Conservation (phyloP, 2,888 invertebrate genomes). For the Agapetus fuscipes region DNA sequence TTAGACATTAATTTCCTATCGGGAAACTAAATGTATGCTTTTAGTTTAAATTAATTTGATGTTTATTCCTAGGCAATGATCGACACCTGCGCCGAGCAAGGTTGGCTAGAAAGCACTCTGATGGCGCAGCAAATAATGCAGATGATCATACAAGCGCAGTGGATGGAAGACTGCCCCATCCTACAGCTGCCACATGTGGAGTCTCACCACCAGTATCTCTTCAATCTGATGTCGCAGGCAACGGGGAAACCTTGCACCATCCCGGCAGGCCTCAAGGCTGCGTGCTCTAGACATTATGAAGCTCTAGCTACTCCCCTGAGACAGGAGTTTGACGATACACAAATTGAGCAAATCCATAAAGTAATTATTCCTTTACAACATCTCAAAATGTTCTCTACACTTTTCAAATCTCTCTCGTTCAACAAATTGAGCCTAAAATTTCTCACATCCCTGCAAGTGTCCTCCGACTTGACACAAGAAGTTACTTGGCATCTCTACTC, state of each 20-base stretch:
- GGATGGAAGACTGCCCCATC: slow-evolving; percentile 68
- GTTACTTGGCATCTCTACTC: too few species aligned
- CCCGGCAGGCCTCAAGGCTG: slow-evolving; percentile 51
- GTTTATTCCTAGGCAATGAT: slow-evolving; percentile 94
- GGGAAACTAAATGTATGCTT: too few species aligned
- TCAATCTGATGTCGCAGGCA: slow-evolving; percentile 41
- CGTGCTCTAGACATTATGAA: slow-evolving; percentile 48
- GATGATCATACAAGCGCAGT: slow-evolving; percentile 83
- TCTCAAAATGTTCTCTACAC: too few species aligned
- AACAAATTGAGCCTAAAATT: background rate
- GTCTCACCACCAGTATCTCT: slow-evolving; percentile 50
- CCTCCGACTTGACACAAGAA: background rate
- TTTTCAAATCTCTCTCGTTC: too few species aligned
- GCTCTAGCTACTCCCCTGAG: slow-evolving; percentile 50
- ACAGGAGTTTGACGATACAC: slow-evolving; percentile 53
- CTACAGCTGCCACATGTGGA: slow-evolving; percentile 70
- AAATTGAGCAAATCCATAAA: slow-evolving; percentile 57
- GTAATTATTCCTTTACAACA: too few species aligned
- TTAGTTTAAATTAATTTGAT: too few species aligned
- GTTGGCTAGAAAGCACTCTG: slow-evolving; percentile 78
- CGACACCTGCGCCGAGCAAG: slow-evolving; percentile 83
- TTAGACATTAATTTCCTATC: too few species aligned
- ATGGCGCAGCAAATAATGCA: slow-evolving; percentile 74
- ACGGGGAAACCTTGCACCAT: slow-evolving; percentile 33
- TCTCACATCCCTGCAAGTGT: slow-evolving; percentile 9